Base-by-base conservation (phyloP, 2,888 invertebrate species). In the Drosophila phalerata region DNA sequence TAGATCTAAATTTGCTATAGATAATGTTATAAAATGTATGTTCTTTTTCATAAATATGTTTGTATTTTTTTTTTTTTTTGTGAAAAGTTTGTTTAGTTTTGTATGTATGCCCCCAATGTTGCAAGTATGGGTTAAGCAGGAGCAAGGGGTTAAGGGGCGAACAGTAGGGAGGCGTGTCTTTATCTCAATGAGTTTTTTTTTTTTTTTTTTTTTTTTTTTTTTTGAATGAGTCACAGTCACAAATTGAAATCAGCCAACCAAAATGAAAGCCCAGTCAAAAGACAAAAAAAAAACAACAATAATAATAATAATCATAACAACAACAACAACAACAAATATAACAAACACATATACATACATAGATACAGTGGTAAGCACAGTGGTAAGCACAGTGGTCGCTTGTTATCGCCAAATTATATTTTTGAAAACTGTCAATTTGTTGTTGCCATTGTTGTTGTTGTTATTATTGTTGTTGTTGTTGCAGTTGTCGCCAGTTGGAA, bases 241-340 rank as follows among this genome's bases (percentile, higher is more conserved):
- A 68, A 68, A 51, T 65, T 58, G 56, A 68, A 84, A 73, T 74
- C 89, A 80, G 64, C 89, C 89, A 84, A 84, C 89, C 83, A 84
- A 86, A 83, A 80, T 85, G 67, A 69, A 64, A 82, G 71, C 62
- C 67, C n/a, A 49, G 47, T 38, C 30, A 13, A 73, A 66, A 64
- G 53, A 60, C 47, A 47, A 66, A 65, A 37, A 40, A 67, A 56
- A 22, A 70, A 57, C 34, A 63, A 56, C 37, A 57, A 37, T 8
- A 66, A 62, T 3, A 38, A 22, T 11, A 51, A 30, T 19, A 73
- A 56, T 32, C 62, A 57, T 28, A 55, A 40, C n/a, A 71, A 62
- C 9, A 38, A 43, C 22, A 51, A 40, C 22, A 40, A 30, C n/a
- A 53, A 64, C 42, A 66, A 19, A 66, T 5, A 40, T 15, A 49